A percentile compares a stretch with the other conserved stretches of the same genome.
Conservation (phyloP, 2,888 invertebrate genomes). For the Nipponacmea schrenckii region DNA sequence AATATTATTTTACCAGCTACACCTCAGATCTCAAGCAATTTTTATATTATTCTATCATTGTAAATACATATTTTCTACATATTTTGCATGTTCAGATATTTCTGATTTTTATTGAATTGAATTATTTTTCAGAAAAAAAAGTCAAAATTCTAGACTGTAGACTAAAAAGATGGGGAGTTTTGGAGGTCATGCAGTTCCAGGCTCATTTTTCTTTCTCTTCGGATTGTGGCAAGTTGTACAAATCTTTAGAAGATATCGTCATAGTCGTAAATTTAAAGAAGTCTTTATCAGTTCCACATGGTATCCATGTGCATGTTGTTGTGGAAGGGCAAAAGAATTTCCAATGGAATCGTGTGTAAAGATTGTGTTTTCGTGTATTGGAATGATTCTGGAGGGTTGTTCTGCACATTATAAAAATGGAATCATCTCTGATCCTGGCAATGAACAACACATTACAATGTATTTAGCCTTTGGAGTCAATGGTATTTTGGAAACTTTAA, state of each 20-base stretch:
- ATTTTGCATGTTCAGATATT: too few relatives aligned
- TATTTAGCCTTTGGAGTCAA: conserved; percentile 70
- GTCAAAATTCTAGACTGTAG: too few relatives aligned
- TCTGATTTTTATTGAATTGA: too few relatives aligned
- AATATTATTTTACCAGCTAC: too few relatives aligned
- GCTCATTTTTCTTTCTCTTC: conserved; percentile 27
- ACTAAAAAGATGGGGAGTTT: conserved; percentile 22
- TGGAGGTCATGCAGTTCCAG: conserved; percentile 29
- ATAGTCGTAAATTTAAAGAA: conserved; percentile 16
- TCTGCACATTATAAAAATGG: conserved; percentile 59
- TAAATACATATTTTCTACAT: too few relatives aligned
- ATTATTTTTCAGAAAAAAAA: too few relatives aligned
- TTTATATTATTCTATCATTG: too few relatives aligned
- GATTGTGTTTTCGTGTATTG: too few relatives aligned
- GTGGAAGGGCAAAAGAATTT: conserved; percentile 19
- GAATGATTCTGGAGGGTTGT: too few relatives aligned
- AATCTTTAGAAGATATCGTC: conserved; percentile 21
- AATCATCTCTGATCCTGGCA: conserved; percentile 64
- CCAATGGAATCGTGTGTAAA: conserved; percentile 1
- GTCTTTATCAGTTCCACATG: conserved; percentile 20
- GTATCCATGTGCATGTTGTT: conserved; percentile 24
- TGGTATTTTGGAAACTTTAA: conserved; percentile 67
- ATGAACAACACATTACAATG: conserved; percentile 71
- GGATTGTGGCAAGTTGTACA: conserved; percentile 27
- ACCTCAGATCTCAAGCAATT: too few relatives aligned